Conservation (phyloP, 2,797 vertebrate species). For the Vireo griseus region DNA sequence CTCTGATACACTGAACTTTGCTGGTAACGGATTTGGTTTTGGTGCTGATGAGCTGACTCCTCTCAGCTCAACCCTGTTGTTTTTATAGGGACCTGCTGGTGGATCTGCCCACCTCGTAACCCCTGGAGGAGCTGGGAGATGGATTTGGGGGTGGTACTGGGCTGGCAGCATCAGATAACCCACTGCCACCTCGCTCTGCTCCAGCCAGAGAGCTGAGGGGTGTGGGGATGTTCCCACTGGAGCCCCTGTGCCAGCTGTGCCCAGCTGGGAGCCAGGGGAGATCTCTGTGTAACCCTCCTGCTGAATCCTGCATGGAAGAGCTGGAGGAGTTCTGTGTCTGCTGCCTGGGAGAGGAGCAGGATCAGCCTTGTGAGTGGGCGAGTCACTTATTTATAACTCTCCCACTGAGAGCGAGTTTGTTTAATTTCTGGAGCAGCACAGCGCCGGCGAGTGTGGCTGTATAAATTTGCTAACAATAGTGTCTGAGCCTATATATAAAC, state of each 20-base stretch:
- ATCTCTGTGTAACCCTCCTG: not conserved
- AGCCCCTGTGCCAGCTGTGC: not conserved
- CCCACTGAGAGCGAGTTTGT: not conserved
- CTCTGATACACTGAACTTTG: not conserved
- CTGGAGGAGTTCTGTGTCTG: not conserved
- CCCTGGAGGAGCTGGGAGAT: not conserved
- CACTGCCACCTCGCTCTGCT: not conserved
- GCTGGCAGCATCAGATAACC: not conserved
- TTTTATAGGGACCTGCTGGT: accelerated
- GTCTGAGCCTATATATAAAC: constrained; percentile 8
- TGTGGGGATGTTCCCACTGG: not conserved
- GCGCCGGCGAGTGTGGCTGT: not conserved
- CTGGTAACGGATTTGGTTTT: not conserved
- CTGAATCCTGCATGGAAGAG: not conserved
- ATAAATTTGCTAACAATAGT: constrained; percentile 28
- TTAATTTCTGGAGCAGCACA: constrained; percentile 32
- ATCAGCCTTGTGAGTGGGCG: not conserved
- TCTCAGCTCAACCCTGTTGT: accelerated
- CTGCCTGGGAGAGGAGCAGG: not conserved
- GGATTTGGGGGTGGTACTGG: not conserved
- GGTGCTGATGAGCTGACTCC: not conserved
- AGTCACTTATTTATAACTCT: constrained; percentile 46
- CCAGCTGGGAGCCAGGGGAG: not conserved
- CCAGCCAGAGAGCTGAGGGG: not conserved
- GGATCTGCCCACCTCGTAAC: not conserved